These are phyloP conservation scores for Pseudorhombus dupliciocellatus DNA, from an alignment of 2,113 vertebrate genomes.

Conservation along the genomic window DNA sequence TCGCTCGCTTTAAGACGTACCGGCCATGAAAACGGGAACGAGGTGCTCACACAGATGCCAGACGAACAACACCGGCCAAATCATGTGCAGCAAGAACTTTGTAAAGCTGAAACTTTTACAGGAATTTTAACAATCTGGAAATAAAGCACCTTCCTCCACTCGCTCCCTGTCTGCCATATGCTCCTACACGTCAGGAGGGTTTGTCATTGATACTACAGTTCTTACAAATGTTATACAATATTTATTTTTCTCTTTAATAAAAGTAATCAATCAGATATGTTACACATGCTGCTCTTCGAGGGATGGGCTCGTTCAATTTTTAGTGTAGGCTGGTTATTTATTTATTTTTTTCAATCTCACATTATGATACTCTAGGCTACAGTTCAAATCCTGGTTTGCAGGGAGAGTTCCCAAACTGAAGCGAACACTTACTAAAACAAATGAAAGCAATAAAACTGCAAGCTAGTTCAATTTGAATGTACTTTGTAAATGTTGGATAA, in stretches of 20 bases:
- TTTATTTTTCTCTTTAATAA: slow-evolving; percentile 37
- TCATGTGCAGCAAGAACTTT: slow-evolving; percentile 8
- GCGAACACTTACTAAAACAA: too few relatives aligned
- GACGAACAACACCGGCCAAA: slow-evolving; percentile 26
- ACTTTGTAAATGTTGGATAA: neutral
- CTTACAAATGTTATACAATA: slow-evolving; percentile 5
- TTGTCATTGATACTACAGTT: slow-evolving; percentile 20
- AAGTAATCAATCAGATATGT: neutral
- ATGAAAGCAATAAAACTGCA: too few relatives aligned
- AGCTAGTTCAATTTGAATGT: too few relatives aligned
- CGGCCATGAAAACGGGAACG: slow-evolving; percentile 17
- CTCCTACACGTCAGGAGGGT: slow-evolving; percentile 21
- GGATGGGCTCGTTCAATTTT: too few relatives aligned
- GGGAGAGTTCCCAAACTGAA: too few relatives aligned
- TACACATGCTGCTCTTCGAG: neutral
- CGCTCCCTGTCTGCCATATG: slow-evolving; percentile 8
- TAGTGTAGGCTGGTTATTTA: too few relatives aligned
- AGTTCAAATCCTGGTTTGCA: too few relatives aligned
- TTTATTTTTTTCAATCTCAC: too few relatives aligned
- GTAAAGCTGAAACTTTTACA: slow-evolving; percentile 8
- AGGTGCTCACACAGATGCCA: slow-evolving; percentile 48
- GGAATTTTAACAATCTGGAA: slow-evolving; percentile 7
- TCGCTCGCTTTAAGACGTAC: slow-evolving; percentile 2
- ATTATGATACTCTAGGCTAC: too few relatives aligned
- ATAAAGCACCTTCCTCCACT: neutral